Evolutionary conservation across 2,797 vertebrate genomes (phyloP).

Genomic region (Mycteria americana): DNA sequence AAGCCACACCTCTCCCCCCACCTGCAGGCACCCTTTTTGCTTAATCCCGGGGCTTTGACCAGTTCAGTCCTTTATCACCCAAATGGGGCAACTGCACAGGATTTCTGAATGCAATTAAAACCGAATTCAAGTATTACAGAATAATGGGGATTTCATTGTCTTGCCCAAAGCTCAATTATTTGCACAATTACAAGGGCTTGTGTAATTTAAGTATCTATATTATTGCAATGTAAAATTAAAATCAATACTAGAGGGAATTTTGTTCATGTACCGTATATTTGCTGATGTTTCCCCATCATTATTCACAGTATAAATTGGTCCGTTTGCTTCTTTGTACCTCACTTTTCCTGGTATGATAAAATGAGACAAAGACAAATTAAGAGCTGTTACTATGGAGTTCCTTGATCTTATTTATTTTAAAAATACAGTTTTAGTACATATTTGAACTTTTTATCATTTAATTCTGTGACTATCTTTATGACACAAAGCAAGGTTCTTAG

Average conservation of each 20-base stretch:
- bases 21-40: no score
- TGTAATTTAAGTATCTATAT: background rate
- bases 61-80: background rate
- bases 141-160: background rate
- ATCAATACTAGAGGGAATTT: background rate
- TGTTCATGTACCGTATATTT: background rate
- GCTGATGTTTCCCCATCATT: background rate
- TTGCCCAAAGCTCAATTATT: background rate
- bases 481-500: background rate
- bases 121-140: background rate
- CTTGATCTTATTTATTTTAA: background rate
- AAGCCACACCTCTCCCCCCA: background rate
- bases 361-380: background rate
- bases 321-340: background rate
- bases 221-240: background rate
- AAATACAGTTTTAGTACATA: background rate
- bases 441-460: background rate
- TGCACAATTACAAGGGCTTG: background rate
- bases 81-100: background rate
- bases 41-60: background rate
- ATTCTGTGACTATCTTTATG: background rate
- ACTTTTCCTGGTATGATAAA: background rate
- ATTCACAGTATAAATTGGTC: background rate
- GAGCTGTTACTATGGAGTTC: background rate
- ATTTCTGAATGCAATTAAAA: background rate